Conservation (phyloP, 2,888 invertebrate genomes). For the Tupiocoris notatus region DNA sequence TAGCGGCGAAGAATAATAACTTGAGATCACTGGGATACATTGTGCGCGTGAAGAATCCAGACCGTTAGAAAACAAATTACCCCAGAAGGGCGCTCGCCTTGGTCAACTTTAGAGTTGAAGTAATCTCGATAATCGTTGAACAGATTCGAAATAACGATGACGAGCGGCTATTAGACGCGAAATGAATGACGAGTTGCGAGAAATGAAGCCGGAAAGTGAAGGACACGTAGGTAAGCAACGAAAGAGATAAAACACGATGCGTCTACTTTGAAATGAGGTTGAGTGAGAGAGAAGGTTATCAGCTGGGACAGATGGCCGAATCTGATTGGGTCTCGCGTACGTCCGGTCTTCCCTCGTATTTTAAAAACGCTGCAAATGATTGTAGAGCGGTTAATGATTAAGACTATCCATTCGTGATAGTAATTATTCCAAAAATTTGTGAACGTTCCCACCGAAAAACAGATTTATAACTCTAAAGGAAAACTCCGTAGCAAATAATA, state of each 20-base stretch:
- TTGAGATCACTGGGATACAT: conserved; percentile 13
- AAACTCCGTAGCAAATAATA: too few relatives aligned
- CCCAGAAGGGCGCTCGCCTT: too few relatives aligned
- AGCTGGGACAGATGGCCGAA: conserved; percentile 34
- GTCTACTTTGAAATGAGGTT: not conserved
- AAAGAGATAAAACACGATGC: not conserved
- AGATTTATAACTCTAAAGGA: too few relatives aligned
- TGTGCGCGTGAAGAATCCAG: not conserved
- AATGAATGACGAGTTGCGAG: not conserved
- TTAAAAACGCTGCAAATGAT: too few relatives aligned
- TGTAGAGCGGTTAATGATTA: too few relatives aligned
- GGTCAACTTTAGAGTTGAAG: too few relatives aligned
- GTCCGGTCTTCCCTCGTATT: too few relatives aligned
- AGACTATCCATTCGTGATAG: too few relatives aligned
- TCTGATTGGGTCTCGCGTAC: conserved; percentile 25
- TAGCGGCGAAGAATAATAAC: not conserved
- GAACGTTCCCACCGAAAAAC: too few relatives aligned
- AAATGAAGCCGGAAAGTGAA: not conserved
- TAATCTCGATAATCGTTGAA: not conserved
- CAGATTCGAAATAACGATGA: not conserved
- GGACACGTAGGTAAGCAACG: conserved; percentile 3
- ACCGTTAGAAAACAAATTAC: too few relatives aligned
- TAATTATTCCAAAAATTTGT: too few relatives aligned
- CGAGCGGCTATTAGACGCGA: not conserved
- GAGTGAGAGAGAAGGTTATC: conserved; percentile 10